A percentile compares a stretch with the other conserved stretches of the same genome.
These are phyloP conservation scores for Ormyrus thymus DNA, from an alignment of 2,888 invertebrate species.

Conservation along the genomic window DNA sequence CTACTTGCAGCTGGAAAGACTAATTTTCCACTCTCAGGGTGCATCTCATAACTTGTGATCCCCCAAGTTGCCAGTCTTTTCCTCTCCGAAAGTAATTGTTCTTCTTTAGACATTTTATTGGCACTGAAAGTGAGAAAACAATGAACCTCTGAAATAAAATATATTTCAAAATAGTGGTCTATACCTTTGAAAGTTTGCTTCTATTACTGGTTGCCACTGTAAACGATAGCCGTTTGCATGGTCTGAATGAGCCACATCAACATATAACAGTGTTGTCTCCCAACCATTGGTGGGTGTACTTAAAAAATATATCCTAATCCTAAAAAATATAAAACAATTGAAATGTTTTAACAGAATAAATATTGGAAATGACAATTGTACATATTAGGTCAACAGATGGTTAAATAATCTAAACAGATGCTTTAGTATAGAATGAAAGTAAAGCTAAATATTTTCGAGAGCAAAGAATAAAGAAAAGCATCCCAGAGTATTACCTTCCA, in stretches of 20 bases:
- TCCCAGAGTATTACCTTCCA: constrained; percentile 74
- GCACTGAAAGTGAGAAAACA: constrained; percentile 74
- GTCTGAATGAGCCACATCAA: constrained; percentile 84
- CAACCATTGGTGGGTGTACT: constrained; percentile 91
- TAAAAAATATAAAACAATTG: constrained; percentile 62
- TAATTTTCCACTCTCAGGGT: constrained; percentile 87
- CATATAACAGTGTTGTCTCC: constrained; percentile 91
- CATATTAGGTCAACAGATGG: constrained; percentile 34
- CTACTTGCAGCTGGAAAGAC: constrained; percentile 94
- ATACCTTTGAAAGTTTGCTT: constrained; percentile 81
- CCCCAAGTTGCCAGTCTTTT: constrained; percentile 95
- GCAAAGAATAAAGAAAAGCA: neutral
- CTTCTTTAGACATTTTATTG: constrained; percentile 87
- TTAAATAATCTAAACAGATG: neutral
- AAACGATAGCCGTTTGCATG: constrained; percentile 79
- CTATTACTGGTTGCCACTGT: constrained; percentile 89
- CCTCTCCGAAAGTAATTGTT: constrained; percentile 92
- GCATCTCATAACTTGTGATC: constrained; percentile 94
- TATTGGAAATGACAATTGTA: neutral
- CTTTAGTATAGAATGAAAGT: neutral
- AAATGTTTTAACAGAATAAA: neutral
- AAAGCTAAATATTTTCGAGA: too few species aligned
- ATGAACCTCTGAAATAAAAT: constrained; percentile 29
- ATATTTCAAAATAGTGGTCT: constrained; percentile 5
- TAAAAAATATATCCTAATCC: constrained; percentile 91